These are phyloP conservation scores for Anser cygnoides DNA, from an alignment of 2,113 vertebrate species.

Conservation along the genomic window DNA sequence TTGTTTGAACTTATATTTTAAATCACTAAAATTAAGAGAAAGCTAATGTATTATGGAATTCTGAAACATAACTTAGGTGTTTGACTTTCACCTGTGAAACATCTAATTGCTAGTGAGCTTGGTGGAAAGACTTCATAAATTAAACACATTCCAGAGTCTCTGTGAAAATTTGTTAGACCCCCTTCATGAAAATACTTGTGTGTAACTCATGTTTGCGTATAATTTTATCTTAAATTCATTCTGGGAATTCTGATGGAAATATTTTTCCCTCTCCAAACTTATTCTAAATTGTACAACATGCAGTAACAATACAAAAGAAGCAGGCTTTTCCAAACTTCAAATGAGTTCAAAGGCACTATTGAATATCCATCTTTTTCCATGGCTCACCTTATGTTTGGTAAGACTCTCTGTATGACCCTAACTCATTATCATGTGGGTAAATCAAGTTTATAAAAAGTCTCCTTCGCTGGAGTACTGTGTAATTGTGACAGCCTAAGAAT, in stretches of 20 bases:
- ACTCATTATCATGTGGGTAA: not conserved
- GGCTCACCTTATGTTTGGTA: not conserved
- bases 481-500: not conserved
- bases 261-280: not conserved
- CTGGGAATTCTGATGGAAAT: not conserved
- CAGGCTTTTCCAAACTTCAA: not conserved
- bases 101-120: not conserved
- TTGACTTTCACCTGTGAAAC: not conserved
- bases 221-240: not conserved
- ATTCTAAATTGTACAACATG: not conserved
- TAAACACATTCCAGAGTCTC: not conserved
- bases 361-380: not conserved
- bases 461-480: not conserved
- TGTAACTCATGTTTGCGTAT: not conserved
- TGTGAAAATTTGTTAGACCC: not conserved
- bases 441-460: not conserved
- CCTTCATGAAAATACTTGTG: not conserved
- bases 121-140: not conserved
- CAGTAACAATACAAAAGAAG: not conserved
- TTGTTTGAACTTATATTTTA: not conserved
- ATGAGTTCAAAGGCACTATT: not conserved
- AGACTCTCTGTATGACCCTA: not conserved
- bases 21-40: not conserved
- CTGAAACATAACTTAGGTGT: not conserved
- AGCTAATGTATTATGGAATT: not conserved